These are phyloP conservation scores for Sisyra terminalis DNA, from an alignment of 2,888 invertebrate genomes.

Conservation along the genomic window DNA sequence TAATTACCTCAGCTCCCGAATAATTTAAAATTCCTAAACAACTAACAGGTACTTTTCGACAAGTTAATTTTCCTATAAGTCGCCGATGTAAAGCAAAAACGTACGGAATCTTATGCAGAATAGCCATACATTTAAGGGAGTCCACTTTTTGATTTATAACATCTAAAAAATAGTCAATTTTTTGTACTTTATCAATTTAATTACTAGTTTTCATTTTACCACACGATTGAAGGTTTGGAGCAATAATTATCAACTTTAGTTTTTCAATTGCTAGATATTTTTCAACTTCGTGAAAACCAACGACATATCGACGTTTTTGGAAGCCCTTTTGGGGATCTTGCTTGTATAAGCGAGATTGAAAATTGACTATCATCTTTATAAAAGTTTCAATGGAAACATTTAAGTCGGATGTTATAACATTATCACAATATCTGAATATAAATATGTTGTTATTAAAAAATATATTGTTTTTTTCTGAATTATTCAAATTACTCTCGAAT, in stretches of 20 bases:
- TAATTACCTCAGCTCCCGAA: conserved; percentile 39
- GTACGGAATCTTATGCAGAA: conserved; percentile 33
- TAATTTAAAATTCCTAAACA: conserved; percentile 43
- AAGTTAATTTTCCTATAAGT: conserved; percentile 35
- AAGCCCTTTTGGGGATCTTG: conserved; percentile 39
- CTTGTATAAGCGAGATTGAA: conserved; percentile 41
- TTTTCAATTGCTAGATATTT: conserved; percentile 38
- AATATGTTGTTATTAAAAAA: not conserved
- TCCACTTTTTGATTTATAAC: conserved; percentile 37
- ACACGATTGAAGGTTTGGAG: conserved; percentile 40
- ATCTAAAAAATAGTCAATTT: conserved; percentile 22
- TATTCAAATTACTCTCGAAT: not conserved
- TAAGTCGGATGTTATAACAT: conserved; percentile 36
- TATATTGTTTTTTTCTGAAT: not conserved
- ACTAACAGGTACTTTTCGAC: conserved; percentile 40
- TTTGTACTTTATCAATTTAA: not conserved
- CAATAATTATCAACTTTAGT: conserved; percentile 40
- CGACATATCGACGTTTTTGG: conserved; percentile 36
- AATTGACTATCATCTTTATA: conserved; percentile 35
- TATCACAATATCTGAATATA: conserved; percentile 36
- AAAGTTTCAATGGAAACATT: conserved; percentile 29
- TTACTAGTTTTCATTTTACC: not conserved
- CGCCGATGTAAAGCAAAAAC: conserved; percentile 39
- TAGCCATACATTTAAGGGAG: conserved; percentile 30
- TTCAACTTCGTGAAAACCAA: conserved; percentile 43